Conservation (phyloP, 2,113 vertebrate species). For the Alligator mississippiensis region DNA sequence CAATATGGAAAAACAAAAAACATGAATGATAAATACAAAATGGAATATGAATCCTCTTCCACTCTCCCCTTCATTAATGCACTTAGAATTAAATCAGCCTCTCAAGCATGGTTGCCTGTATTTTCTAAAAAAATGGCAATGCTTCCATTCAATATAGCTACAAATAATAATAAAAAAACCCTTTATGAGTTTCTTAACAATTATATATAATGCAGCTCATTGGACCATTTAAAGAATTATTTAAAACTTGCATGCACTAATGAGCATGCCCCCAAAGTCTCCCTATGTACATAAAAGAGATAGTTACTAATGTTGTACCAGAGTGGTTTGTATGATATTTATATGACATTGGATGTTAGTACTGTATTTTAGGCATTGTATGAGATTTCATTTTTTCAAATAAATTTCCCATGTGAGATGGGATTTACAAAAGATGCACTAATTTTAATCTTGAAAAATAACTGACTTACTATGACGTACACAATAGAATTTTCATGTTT, state of each 20-base stretch:
- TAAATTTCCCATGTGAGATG: background rate
- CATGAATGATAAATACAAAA: conserved; percentile 31
- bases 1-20: conserved; percentile 27
- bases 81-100: conserved; percentile 1
- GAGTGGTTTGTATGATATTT: background rate
- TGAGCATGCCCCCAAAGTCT: conserved; percentile 7
- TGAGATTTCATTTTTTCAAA: background rate
- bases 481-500: background rate
- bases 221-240: background rate
- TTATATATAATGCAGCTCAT: conserved; percentile 21
- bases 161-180: background rate
- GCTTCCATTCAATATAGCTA: conserved; percentile 17
- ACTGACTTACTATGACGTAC: background rate
- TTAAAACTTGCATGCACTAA: conserved; percentile 21
- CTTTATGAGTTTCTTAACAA: background rate
- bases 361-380: background rate
- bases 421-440: background rate
- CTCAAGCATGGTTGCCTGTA: background rate
- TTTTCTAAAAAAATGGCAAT: background rate
- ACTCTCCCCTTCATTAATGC: conserved; percentile 11
- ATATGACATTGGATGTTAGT: background rate
- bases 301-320: background rate
- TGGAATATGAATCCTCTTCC: conserved; percentile 20
- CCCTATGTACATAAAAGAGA: background rate
- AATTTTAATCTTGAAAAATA: background rate